Conservation (phyloP, 2,113 vertebrate species). For the Phycodurus eques region DNA sequence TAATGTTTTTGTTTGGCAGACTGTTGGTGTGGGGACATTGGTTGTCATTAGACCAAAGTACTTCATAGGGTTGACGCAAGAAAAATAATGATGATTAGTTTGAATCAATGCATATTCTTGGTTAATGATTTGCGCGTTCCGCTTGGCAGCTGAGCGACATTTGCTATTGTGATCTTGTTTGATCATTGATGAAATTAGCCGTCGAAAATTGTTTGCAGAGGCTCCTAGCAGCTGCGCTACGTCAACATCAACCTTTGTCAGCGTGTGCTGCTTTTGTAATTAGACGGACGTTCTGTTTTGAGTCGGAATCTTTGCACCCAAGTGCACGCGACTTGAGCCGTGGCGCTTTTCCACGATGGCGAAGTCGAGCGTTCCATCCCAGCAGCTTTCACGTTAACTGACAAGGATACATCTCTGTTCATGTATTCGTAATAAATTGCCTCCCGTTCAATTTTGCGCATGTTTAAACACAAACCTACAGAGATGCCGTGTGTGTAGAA, state of each 20-base stretch:
- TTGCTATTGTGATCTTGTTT: not conserved
- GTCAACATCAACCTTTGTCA: not conserved
- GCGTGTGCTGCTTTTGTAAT: not conserved
- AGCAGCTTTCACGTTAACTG: conserved; percentile 35
- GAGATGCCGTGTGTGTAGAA: conserved; percentile 13
- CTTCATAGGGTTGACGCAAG: no score
- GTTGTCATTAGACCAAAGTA: no score
- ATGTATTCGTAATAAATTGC: conserved; percentile 39
- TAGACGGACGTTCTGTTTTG: conserved; percentile 1
- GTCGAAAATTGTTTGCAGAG: not conserved
- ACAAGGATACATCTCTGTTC: conserved; percentile 21
- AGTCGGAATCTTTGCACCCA: not conserved
- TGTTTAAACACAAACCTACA: not conserved
- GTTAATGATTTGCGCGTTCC: no score
- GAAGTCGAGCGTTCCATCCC: conserved; percentile 6
- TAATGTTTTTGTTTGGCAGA: no score
- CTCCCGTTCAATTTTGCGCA: conserved; percentile 4
- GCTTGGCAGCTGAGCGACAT: not conserved
- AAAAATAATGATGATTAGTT: no score
- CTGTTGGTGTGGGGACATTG: no score
- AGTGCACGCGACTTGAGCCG: not conserved
- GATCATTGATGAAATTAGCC: not conserved
- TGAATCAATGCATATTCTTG: no score
- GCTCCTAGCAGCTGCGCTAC: not conserved
- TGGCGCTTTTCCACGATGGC: not conserved